Evolutionary conservation across 1,140 invertebrate genomes (phyloP), one percentile per base, ranked within the genome.

Genomic region (Drosophila triauraria): DNA sequence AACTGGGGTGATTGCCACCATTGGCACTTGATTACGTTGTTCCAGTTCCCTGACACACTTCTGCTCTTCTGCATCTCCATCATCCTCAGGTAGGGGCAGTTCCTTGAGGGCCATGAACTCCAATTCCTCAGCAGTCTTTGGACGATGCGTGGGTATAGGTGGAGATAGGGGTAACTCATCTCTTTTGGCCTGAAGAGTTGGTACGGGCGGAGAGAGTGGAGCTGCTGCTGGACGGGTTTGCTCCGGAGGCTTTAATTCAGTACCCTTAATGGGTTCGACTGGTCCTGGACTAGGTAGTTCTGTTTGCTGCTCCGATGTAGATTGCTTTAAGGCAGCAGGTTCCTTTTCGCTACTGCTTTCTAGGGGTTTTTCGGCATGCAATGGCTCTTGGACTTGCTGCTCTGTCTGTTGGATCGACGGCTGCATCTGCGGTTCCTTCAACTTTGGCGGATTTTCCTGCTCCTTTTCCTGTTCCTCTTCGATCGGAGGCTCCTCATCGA

Each of bases 71-170:
- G 9, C 9, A 10, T 25, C 15, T 27, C 6, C 3, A 4, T 27
- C 17, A 10, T 62, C 38, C 30, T 61, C 50, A 0, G 51, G 60
- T 10, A 75, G 53, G 10, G 30, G 61, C 38, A 59, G 47, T 25
- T 72, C 65, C 2, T 51, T 60, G 0, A 80, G 17, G 0, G 51
- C 32, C 15, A 50, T 1, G 15, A 70, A 50, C 20, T 64, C 46
- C 7, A 87, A 9, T 48, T 87, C 84, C 23, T 77, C 70, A 12
- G 51, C 20, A 12, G 80, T 77, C 40, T 83, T 85, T 3, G 53
- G 30, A 2, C 82, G 82, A 53, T 83, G 84, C 25, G 84, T 87
- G 17, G 83, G 83, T 75, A 87, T 87, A 3, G 83, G 83, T n/a
- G 83, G 84, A 8, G 84, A 82, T 9, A 17, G 7, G 1, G 47